These are phyloP conservation scores for Emys orbicularis DNA, from an alignment of 2,797 vertebrate genomes.

Conservation along the genomic window DNA sequence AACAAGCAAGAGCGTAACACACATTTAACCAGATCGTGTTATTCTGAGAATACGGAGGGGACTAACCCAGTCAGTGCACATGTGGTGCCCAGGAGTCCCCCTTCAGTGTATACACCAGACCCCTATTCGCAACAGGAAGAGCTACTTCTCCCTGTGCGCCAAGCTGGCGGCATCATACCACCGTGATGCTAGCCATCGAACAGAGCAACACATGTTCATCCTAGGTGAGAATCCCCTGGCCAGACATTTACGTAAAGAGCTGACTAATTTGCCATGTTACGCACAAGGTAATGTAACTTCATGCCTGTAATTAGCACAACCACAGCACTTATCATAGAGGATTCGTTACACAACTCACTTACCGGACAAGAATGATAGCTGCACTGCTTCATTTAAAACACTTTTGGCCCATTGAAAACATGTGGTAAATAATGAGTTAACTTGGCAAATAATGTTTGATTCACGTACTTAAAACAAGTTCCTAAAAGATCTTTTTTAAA, in stretches of 20 bases:
- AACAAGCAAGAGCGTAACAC: background rate
- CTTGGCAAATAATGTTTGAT: background rate
- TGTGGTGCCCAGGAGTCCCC: background rate
- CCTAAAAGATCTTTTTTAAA: background rate
- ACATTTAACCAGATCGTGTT: background rate
- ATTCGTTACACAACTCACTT: background rate
- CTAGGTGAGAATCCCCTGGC: background rate
- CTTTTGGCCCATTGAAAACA: background rate
- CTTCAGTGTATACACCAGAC: background rate
- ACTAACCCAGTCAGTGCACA: background rate
- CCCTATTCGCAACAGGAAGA: background rate
- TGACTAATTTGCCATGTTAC: background rate
- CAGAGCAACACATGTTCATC: background rate
- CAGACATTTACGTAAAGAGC: background rate
- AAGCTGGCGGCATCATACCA: background rate
- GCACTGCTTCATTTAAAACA: background rate
- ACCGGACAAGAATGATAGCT: background rate
- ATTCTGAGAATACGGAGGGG: background rate
- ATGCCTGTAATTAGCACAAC: background rate
- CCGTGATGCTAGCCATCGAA: background rate
- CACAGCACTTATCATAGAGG: rapidly evolving
- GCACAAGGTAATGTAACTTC: background rate
- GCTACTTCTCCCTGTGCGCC: background rate
- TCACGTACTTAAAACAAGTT: background rate
- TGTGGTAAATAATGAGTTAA: background rate